Base-by-base conservation (phyloP, 2,113 vertebrate genomes). In the Platysteira castanea region DNA sequence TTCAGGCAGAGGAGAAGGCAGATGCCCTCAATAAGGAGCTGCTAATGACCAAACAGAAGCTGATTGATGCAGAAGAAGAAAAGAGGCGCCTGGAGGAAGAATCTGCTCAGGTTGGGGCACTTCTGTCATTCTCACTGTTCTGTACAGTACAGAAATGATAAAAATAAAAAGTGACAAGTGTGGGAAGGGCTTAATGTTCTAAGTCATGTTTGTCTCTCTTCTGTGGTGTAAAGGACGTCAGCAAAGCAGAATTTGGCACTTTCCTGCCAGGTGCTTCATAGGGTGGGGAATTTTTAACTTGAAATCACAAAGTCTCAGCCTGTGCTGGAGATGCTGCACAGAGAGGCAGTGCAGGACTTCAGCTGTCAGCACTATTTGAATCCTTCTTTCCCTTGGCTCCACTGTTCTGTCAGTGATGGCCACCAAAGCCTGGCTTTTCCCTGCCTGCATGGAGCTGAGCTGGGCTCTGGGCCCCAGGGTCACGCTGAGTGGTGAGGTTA, bases 1-100 rank as follows among this genome's bases (percentile, higher is more conserved):
- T 97, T n/a, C 94, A 99, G 99, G 99, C 99, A 1, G 99, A 99
- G 95, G 99, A 99, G 79, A 99, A 99, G 96, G 98, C 99, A 35
- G 99, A 99, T 39, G 99, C 99, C 21, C 97, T 99, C 79, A 99
- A 99, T 96, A 99, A 99, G 97, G 99, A 99, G 92, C 96, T 99
- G 81, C 98, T 99, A 70, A 99, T 99, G 98, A 99, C 99, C 96
- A 99, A 99, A 96, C 99, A 99, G 98, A 99, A 99, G 93, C 79
- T 99, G 95, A 99, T 99, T 54, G 99, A 99, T 76, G 99, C 99
- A 2, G 99, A 99, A 91, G 99, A 99, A 23, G 99, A 99, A 95
- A 99, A 99, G 95, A 98, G 99, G 39, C 98, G 99, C 68, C 96
- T 99, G 67, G 99, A 99, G 94, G 99, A 99, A 54, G 99, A 99